A percentile compares a stretch with the other conserved stretches of the same genome.
These are phyloP conservation scores for Knipowitschia caucasica DNA, from an alignment of 2,797 vertebrate species.

Conservation along the genomic window DNA sequence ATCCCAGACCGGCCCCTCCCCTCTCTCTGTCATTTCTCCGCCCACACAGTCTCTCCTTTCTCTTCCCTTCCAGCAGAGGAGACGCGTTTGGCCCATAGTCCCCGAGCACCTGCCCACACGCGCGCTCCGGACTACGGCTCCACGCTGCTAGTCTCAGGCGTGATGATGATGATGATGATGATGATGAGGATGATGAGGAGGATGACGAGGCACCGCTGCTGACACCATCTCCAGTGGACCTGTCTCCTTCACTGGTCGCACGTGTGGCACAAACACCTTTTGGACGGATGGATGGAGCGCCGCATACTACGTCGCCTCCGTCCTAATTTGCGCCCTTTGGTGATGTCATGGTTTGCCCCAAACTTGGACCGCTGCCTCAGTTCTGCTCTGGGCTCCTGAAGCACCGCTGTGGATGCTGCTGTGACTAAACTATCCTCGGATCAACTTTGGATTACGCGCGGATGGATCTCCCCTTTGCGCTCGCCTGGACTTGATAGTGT, in stretches of 20 bases:
- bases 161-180: too few species aligned
- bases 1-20: conserved; percentile 1
- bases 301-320: conserved; percentile 26
- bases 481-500: conserved; percentile 9
- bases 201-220: conserved; percentile 61
- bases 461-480: not conserved
- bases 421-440: conserved; percentile 25
- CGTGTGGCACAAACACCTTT: conserved; percentile 19
- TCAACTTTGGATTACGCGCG: conserved; percentile 41
- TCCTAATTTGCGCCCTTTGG: conserved; percentile 32
- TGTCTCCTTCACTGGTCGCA: not conserved
- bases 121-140: conserved; percentile 10
- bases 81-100: conserved; percentile 9
- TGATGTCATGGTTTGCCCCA: conserved; percentile 62
- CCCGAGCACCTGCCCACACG: conserved; percentile 1
- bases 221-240: conserved; percentile 31
- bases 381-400: conserved; percentile 1
- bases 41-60: conserved; percentile 5
- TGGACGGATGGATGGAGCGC: not conserved
- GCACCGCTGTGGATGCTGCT: conserved; percentile 4
- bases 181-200: too few species aligned
- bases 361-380: conserved; percentile 45
- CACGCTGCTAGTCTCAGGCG: conserved; percentile 51
- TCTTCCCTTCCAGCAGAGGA: not conserved
- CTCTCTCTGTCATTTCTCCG: conserved; percentile 3